Base-by-base conservation (phyloP, 2,113 vertebrate species). In the Aegotheles bennettii region DNA sequence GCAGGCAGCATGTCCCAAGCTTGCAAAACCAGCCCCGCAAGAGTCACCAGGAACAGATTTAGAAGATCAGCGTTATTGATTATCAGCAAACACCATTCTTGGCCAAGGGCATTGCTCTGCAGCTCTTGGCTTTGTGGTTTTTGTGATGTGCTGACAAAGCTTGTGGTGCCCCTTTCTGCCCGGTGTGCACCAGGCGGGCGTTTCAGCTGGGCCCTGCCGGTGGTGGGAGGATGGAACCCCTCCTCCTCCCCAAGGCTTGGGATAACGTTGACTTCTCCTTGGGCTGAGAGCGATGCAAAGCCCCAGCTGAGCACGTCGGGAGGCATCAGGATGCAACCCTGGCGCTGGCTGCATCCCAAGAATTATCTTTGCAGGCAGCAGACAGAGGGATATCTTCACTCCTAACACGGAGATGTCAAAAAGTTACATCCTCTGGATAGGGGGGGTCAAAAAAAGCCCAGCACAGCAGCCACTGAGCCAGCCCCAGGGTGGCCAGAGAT, bases 341-440 rank as follows among this genome's bases (percentile, higher is more conserved):
- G 26, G 31, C 0, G 13, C 86, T 97, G 96, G 92, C 96, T 79
- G 47, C 38, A 45, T 86, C 94, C 96, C 97, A 92, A 81, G 85
- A 93, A 45, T 96, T 63, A 64, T 93, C 94, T 96, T 42, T 90
- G 54, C 67, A 40, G 0, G 4, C 67, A 95, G 68, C n/a, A 89
- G 81, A 40, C 19, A 3, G 68, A 56, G 48, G 53, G 79, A 65
- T 94, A 81, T 96, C 94, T 94, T 82, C 92, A 35, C 40, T 96
- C 90, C 78, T 83, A 76, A 73, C 85, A 89, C 8, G 1, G 63
- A 91, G 68, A 89, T 94, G 94, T 95, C 94, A 95, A 38, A 89
- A 95, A 89, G 59, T 67, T 70, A 51, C 71, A 54, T 51, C 84
- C 69, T 26, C 82, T 54, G 43, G 71, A 85, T 4, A 84, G 50